phyloP scores from a whole-genome alignment of 2,113 vertebrate genomes.

The Gasterosteus nipponicus region DNA sequence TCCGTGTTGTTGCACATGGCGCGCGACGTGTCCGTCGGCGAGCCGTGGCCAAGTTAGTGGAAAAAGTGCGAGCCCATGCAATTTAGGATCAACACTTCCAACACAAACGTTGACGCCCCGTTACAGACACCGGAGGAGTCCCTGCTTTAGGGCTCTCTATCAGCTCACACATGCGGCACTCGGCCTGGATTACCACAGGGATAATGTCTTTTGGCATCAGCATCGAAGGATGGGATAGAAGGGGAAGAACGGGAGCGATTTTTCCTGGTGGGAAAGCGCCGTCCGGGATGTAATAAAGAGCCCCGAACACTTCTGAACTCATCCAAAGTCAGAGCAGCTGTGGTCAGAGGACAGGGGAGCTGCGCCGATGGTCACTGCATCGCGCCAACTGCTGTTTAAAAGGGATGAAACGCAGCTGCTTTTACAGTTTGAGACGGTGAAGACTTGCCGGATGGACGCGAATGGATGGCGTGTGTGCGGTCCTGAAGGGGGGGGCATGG shows the following conservation, averaged over 20 bases:
- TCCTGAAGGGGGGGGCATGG: constrained; percentile 27
- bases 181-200: constrained; percentile 44
- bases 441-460: constrained; percentile 53
- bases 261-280: constrained; percentile 41
- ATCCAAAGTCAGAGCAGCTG: constrained; percentile 64
- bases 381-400: constrained; percentile 46
- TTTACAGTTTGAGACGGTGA: constrained; percentile 46
- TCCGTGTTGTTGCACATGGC: neutral
- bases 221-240: constrained; percentile 30
- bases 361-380: constrained; percentile 35
- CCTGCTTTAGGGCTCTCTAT: constrained; percentile 35
- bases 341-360: constrained; percentile 35
- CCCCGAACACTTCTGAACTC: constrained; percentile 46
- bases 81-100: constrained; percentile 52
- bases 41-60: constrained; percentile 34
- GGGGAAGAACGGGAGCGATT: constrained; percentile 41
- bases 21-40: constrained; percentile 30
- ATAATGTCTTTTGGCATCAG: constrained; percentile 60
- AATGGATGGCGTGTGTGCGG: constrained; percentile 56
- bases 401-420: constrained; percentile 70
- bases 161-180: constrained; percentile 47
- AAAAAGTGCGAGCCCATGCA: constrained; percentile 42
- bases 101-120: constrained; percentile 39
- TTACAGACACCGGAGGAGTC: constrained; percentile 32
- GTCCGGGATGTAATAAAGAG: constrained; percentile 48